phyloP scores from a whole-genome alignment of 1,140 invertebrate genomes.

The Megalonaias nervosa region DNA sequence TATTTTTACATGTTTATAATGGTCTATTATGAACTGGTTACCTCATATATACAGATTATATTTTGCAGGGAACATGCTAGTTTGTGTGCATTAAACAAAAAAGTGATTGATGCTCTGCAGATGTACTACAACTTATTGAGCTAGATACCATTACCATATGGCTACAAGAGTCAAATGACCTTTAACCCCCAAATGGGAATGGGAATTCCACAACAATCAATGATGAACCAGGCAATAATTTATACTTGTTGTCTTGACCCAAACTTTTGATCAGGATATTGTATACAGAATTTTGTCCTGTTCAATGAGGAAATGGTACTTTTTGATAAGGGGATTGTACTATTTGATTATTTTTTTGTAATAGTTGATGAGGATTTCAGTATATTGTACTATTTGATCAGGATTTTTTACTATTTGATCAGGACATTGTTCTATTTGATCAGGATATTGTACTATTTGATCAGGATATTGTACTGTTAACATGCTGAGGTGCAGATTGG shows the following conservation, averaged over 20 bases:
- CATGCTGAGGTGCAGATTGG: no score
- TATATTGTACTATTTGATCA: no score
- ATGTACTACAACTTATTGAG: constrained; percentile 93
- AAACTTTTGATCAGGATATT: neutral
- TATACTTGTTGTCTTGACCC: neutral
- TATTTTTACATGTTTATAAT: neutral
- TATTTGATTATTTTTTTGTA: no score
- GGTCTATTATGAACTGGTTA: neutral
- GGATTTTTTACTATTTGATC: no score
- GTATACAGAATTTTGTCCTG: no score
- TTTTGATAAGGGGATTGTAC: no score
- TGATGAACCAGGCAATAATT: constrained; percentile 5
- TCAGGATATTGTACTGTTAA: no score
- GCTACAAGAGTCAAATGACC: constrained; percentile 29
- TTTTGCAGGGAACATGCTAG: constrained; percentile 84
- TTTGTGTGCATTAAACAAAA: constrained; percentile 88
- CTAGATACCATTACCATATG: constrained; percentile 61
- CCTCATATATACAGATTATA: constrained; percentile 1
- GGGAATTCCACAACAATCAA: constrained; percentile 7
- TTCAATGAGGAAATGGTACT: no score
- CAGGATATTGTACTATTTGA: no score
- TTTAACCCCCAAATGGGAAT: neutral
- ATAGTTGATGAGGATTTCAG: no score
- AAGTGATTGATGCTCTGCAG: constrained; percentile 93
- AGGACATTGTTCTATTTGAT: no score